Percentiles rank a stretch among this genome's conserved stretches.
These are phyloP conservation scores for Phenganax marumi DNA, from an alignment of 92 coral and sea anemone genomes.

Conservation along the genomic window DNA sequence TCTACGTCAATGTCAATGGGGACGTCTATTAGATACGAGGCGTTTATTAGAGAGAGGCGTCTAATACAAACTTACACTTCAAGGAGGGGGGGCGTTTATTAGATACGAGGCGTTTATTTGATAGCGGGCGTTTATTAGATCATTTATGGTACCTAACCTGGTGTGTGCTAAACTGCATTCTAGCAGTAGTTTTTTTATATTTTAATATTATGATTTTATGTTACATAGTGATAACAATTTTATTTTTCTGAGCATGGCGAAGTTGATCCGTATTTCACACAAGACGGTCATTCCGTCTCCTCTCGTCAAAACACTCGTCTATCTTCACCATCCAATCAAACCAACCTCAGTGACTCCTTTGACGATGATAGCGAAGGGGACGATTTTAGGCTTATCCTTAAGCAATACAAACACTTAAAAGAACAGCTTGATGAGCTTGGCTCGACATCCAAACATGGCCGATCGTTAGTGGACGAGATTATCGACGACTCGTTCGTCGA, in stretches of 20 bases:
- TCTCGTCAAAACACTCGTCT: slow-evolving; percentile 27
- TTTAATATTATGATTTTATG: neutral
- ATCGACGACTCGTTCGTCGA: slow-evolving; percentile 90
- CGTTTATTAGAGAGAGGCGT: too few relatives aligned
- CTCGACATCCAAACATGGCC: slow-evolving; percentile 62
- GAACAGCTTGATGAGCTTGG: slow-evolving; percentile 80
- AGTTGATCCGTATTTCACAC: slow-evolving; percentile 22
- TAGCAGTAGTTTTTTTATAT: neutral
- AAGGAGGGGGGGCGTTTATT: too few relatives aligned
- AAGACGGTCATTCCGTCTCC: neutral
- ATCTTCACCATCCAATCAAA: slow-evolving; percentile 35
- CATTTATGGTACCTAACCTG: too few relatives aligned
- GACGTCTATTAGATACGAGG: too few relatives aligned
- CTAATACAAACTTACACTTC: too few relatives aligned
- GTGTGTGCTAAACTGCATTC: too few relatives aligned
- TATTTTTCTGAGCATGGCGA: slow-evolving; percentile 1
- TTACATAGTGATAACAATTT: neutral
- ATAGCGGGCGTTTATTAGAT: too few relatives aligned
- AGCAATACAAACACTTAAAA: slow-evolving; percentile 80
- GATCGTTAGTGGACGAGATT: slow-evolving; percentile 59
- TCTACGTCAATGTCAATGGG: too few relatives aligned
- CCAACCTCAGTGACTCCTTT: neutral
- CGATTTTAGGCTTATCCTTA: slow-evolving; percentile 78
- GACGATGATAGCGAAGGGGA: slow-evolving; percentile 52
- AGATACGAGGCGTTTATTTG: too few relatives aligned